Conservation (phyloP, 2,113 vertebrate genomes). For the Suncus etruscus region DNA sequence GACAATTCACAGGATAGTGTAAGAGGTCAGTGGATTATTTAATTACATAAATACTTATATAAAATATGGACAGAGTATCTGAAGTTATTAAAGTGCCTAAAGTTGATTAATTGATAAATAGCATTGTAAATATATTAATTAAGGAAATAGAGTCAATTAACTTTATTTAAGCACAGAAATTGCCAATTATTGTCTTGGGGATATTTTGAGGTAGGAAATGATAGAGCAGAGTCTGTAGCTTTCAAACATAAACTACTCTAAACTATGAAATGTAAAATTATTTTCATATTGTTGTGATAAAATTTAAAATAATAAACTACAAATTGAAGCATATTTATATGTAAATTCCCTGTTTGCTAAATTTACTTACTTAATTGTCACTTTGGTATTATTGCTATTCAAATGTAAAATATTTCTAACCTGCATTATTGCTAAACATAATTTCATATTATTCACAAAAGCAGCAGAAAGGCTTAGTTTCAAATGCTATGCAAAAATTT, state of each 20-base stretch:
- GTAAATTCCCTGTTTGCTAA: not conserved
- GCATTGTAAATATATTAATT: not conserved
- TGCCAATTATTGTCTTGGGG: not conserved
- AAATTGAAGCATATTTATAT: not conserved
- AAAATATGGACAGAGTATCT: not conserved
- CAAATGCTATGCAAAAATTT: not conserved
- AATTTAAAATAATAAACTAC: not conserved
- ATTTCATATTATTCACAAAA: too few species aligned
- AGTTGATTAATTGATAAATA: not conserved
- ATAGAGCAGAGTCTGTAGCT: too few species aligned
- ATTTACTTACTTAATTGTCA: not conserved
- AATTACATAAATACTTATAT: not conserved
- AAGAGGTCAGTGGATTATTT: not conserved
- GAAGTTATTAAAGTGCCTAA: not conserved
- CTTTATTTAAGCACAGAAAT: not conserved
- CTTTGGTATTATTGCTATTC: not conserved
- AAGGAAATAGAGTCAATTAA: not conserved
- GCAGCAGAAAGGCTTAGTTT: too few species aligned
- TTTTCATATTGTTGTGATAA: not conserved
- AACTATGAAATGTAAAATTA: not conserved
- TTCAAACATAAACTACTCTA: conserved; percentile 6
- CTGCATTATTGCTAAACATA: not conserved
- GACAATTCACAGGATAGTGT: not conserved
- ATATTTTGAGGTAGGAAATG: not conserved
- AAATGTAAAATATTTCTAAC: not conserved